phyloP scores from a whole-genome alignment of 1,140 invertebrate genomes.

The Scaptomyza montana region DNA sequence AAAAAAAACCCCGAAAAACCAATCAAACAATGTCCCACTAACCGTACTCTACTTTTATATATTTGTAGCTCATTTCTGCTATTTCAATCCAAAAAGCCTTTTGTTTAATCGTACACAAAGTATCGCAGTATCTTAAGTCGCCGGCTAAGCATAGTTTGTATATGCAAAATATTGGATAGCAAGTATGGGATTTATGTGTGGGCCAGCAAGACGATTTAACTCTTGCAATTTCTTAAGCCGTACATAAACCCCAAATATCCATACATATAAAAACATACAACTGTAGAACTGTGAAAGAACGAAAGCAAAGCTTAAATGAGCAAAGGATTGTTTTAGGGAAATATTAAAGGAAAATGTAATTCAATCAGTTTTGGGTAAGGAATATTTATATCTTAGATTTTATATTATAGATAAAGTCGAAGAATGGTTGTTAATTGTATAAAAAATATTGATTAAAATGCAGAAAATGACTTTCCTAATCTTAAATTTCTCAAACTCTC shows the following conservation, averaged over 20 bases:
- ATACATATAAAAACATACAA: slow-evolving; percentile 12
- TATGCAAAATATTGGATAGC: slow-evolving; percentile 69
- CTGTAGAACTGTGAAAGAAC: neutral
- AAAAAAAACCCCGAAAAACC: slow-evolving; percentile 39
- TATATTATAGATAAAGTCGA: too few relatives aligned
- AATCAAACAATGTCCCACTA: slow-evolving; percentile 64
- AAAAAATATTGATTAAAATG: neutral
- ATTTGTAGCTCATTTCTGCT: neutral
- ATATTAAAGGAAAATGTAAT: too few relatives aligned
- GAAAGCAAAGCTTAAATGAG: slow-evolving; percentile 28
- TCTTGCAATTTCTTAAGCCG: slow-evolving; percentile 65
- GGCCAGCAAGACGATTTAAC: slow-evolving; percentile 66
- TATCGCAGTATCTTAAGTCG: slow-evolving; percentile 37
- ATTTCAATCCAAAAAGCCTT: slow-evolving; percentile 11
- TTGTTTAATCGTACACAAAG: slow-evolving; percentile 45
- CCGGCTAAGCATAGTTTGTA: slow-evolving; percentile 28
- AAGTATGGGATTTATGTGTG: slow-evolving; percentile 50
- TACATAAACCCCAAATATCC: slow-evolving; percentile 66
- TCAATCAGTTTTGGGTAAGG: too few relatives aligned
- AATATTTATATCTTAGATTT: too few relatives aligned
- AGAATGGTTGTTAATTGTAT: too few relatives aligned
- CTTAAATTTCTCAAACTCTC: neutral
- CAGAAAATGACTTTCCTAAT: neutral
- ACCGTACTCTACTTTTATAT: neutral
- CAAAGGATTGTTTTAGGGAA: neutral